Evolutionary conservation across 2,113 vertebrate species (phyloP), one percentile per base, ranked within the genome.

Genomic region (Pyrgilauda ruficollis): DNA sequence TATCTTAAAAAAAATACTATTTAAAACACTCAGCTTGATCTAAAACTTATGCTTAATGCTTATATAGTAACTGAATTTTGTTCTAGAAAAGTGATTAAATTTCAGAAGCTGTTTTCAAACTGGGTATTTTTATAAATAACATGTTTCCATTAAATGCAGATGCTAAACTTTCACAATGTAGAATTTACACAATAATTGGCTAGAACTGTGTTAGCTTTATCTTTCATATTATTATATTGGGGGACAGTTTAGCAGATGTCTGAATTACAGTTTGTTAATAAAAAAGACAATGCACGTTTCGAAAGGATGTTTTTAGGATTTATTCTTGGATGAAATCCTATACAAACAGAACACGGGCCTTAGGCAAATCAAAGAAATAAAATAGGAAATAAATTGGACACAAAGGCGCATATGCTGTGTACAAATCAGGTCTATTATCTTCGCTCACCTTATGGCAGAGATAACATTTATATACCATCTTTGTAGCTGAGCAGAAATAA

Each of bases 391-490:
- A 86, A 93, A 97, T 79, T 91, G 77, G 86, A 91, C 92, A 55
- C 26, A 93, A 78, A 59, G 63, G 43, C 79, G 93, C 97, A 97
- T 97, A 95, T 97, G 97, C 58, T 97, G 47, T 43, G 61, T 96
- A 89, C 96, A 98, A 97, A 98, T 98, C 96, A 97, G 87, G 59
- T 91, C 94, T 96, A 95, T 97, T 98, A 97, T 96, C 89, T 95
- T 96, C 81, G 39, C 61, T 96, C 90, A 87, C 96, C 95, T 95
- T 97, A 93, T 96, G 95, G 94, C 41, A 95, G 91, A 94, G 73
- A 92, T 96, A 96, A 69, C 12, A 81, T 41, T 79, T 95, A 89
- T 87, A 96, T 97, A 79, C 50, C 49, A 78, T 89, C 81, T 96
- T 96, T 58, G 94, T 77, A 83, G 70, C 70, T 78, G 76, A 96